Conservation (phyloP, 2,888 invertebrate species). For the Branchellion lobata region DNA sequence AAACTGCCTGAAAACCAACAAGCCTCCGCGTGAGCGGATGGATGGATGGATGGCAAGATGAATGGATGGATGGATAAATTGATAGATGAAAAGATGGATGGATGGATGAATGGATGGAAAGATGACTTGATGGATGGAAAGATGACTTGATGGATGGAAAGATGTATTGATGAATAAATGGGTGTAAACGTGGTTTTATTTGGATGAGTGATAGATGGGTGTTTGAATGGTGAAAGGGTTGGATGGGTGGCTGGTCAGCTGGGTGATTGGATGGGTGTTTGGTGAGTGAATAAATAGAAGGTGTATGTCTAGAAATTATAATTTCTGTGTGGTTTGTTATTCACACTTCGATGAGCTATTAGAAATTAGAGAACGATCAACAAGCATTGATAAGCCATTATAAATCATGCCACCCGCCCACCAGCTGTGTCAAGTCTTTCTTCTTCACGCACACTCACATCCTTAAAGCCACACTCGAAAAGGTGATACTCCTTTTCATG, state of each 20-base stretch:
- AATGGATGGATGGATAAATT: not conserved
- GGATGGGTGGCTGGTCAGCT: not conserved
- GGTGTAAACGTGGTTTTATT: too few species aligned
- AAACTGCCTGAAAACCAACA: slow-evolving; percentile 54
- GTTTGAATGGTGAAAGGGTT: not conserved
- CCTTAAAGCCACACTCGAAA: not conserved
- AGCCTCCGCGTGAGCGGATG: slow-evolving; percentile 8
- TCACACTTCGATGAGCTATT: too few species aligned
- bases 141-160: not conserved
- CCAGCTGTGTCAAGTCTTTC: not conserved
- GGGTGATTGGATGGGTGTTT: too few species aligned
- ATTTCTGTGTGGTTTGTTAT: too few species aligned
- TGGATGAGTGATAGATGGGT: not conserved
- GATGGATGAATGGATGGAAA: too few species aligned
- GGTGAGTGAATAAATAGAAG: too few species aligned
- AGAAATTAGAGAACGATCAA: too few species aligned
- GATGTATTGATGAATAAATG: not conserved
- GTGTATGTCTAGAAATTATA: too few species aligned
- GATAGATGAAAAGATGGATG: not conserved
- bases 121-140: not conserved
- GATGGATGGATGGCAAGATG: not conserved
- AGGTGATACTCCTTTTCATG: too few species aligned
- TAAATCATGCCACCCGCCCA: too few species aligned
- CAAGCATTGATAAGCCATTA: too few species aligned
- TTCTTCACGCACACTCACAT: not conserved